Evolutionary conservation across 2,888 invertebrate species (phyloP).

Genomic region (Trichogramma dendrolimi): DNA sequence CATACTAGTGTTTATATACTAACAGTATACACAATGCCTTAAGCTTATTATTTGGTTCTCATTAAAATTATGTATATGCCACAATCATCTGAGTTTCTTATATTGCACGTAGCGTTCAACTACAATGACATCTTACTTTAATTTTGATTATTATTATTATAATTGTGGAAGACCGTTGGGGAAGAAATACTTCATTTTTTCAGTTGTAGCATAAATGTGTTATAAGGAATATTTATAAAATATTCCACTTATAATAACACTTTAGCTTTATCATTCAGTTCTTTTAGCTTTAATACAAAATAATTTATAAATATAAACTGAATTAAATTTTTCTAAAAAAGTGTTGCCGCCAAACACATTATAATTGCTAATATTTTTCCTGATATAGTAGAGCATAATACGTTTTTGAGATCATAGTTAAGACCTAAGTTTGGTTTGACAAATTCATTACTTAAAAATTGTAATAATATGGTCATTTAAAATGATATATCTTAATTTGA

Average conservation of each 20-base stretch:
- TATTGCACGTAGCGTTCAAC: conserved; percentile 11
- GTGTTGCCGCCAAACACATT: background rate
- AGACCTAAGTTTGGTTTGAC: conserved; percentile 26
- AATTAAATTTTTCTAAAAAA: background rate
- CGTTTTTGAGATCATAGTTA: conserved; percentile 29
- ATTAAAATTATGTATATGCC: conserved; percentile 10
- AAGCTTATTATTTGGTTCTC: conserved; percentile 19
- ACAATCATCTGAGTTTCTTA: conserved; percentile 16
- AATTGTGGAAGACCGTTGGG: too few relatives aligned
- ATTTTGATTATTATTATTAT: too few relatives aligned
- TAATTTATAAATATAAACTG: too few relatives aligned
- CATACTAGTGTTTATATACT: too few relatives aligned
- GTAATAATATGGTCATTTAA: background rate
- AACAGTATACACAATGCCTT: too few relatives aligned
- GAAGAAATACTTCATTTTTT: too few relatives aligned
- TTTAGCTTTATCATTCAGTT: too few relatives aligned
- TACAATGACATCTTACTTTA: background rate
- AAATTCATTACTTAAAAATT: conserved; percentile 1
- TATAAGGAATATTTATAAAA: too few relatives aligned
- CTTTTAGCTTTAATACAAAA: too few relatives aligned
- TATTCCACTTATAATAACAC: too few relatives aligned
- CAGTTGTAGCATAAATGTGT: too few relatives aligned
- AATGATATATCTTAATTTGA: background rate
- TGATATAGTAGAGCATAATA: background rate
- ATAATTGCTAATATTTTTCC: background rate